A percentile compares a stretch with the other conserved stretches of the same genome.
Conservation (phyloP, 2,113 vertebrate species). For the Laterallus jamaicensis region DNA sequence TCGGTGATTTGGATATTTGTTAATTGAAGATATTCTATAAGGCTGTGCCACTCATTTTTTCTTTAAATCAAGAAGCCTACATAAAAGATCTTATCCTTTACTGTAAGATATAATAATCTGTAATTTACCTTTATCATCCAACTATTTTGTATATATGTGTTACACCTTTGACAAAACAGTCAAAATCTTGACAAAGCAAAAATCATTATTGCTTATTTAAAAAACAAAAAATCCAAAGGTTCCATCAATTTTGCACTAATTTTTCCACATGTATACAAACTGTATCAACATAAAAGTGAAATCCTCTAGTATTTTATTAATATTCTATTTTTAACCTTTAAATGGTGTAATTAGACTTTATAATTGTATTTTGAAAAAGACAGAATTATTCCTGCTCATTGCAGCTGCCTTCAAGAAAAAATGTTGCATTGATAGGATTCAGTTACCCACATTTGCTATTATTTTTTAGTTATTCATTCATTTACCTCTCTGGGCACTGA, state of each 20-base stretch:
- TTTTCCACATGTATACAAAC: neutral
- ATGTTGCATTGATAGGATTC: neutral
- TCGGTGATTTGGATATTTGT: neutral
- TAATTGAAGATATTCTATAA: neutral
- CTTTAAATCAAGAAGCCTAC: neutral
- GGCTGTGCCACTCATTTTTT: neutral
- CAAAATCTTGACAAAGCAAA: neutral
- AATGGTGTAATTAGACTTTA: neutral
- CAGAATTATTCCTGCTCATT: neutral
- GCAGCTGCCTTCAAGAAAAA: neutral
- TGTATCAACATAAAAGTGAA: neutral
- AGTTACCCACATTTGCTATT: neutral
- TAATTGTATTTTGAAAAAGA: neutral
- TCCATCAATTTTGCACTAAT: neutral
- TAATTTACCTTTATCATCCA: neutral
- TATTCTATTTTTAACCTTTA: neutral
- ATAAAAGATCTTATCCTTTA: neutral
- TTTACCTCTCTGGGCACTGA: conserved; percentile 84
- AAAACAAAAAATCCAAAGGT: neutral
- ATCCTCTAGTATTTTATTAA: neutral
- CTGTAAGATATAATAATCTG: rapidly evolving
- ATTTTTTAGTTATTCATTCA: neutral
- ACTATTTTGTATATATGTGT: neutral
- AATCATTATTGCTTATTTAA: neutral
- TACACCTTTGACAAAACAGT: neutral